Evolutionary conservation across 2,113 vertebrate species (phyloP).

Genomic region (Crotalus horridus): DNA sequence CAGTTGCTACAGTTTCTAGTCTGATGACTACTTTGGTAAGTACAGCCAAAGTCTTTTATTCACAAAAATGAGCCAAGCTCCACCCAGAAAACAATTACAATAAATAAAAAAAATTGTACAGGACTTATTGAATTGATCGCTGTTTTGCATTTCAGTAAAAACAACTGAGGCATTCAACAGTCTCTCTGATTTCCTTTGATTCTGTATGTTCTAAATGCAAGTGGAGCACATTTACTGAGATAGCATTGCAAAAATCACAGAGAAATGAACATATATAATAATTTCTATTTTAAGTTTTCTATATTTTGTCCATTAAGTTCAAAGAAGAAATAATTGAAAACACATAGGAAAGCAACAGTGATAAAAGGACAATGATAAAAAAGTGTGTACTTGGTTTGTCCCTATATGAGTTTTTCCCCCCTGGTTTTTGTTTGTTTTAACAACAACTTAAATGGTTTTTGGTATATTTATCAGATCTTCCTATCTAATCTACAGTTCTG

Average conservation of each 20-base stretch:
- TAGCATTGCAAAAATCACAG: neutral
- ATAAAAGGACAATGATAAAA: neutral
- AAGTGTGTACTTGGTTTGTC: neutral
- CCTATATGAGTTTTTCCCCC: no score
- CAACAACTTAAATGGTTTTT: no score
- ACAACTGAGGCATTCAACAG: slow-evolving; percentile 25
- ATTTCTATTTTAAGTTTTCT: neutral
- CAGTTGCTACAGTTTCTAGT: neutral
- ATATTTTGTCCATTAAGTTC: neutral
- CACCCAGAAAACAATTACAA: neutral
- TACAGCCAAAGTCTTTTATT: neutral
- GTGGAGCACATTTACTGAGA: neutral
- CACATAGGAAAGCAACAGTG: neutral
- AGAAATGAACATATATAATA: neutral
- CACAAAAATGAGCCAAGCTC: neutral
- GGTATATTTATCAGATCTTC: no score
- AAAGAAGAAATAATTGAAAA: neutral
- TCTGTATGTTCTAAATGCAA: slow-evolving; percentile 2
- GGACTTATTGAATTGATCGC: slow-evolving; percentile 3
- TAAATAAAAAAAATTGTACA: neutral
- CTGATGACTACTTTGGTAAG: neutral
- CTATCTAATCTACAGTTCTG: no score
- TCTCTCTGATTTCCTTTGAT: neutral
- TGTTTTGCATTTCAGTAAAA: slow-evolving; percentile 30
- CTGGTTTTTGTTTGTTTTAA: no score